phyloP scores from a whole-genome alignment of 1,140 invertebrate genomes.

The Pseudomyrmex gracilis region DNA sequence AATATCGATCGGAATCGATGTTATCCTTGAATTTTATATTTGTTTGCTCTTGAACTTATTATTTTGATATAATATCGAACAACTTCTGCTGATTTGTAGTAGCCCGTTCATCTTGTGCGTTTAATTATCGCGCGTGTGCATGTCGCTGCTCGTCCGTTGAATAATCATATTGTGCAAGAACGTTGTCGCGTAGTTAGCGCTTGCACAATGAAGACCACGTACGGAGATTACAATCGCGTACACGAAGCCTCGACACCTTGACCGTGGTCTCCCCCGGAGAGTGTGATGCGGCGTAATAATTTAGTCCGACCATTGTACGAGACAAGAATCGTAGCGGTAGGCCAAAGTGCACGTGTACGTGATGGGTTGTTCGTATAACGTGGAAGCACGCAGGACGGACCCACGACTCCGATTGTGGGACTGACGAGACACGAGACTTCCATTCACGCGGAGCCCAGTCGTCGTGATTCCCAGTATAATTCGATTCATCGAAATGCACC shows the following conservation, averaged over 20 bases:
- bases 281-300: conserved; percentile 65
- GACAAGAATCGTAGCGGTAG: conserved; percentile 70
- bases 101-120: neutral
- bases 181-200: neutral
- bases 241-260: conserved; percentile 60
- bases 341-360: conserved; percentile 63
- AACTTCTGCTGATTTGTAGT: neutral
- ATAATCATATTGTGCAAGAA: conserved; percentile 42
- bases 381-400: conserved; percentile 78
- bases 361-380: conserved; percentile 69
- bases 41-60: neutral
- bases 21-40: neutral
- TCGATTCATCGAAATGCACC: conserved; percentile 78
- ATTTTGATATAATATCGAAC: neutral
- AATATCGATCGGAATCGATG: neutral
- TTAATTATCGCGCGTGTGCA: conserved; percentile 24
- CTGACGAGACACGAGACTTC: conserved; percentile 69
- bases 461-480: conserved; percentile 76
- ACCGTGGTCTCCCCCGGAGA: conserved; percentile 4
- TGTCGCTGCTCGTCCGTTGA: conserved; percentile 11
- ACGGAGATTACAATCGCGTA: conserved; percentile 64
- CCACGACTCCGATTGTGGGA: conserved; percentile 69
- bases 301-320: conserved; percentile 66
- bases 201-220: conserved; percentile 47
- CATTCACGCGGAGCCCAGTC: conserved; percentile 74